These are phyloP conservation scores for Megaustenia siamemsis DNA, from an alignment of 2,888 invertebrate species.

Conservation along the genomic window DNA sequence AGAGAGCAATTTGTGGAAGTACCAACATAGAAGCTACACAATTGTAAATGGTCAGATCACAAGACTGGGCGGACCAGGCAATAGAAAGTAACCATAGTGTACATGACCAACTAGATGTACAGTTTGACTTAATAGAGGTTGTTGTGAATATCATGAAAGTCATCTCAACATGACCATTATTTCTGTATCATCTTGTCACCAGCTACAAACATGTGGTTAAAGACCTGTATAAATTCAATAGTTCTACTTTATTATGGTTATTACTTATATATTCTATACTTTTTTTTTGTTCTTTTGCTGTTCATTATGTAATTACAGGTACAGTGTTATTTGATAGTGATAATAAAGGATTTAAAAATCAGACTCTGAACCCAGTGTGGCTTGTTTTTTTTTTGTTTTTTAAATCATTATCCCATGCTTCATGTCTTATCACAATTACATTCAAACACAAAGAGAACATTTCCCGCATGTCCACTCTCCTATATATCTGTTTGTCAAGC, in stretches of 20 bases:
- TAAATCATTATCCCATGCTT: no score
- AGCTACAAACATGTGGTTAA: slow-evolving; percentile 16
- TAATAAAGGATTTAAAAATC: slow-evolving; percentile 46
- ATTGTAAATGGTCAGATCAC: background rate
- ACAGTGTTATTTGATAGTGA: slow-evolving; percentile 47
- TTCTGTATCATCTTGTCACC: background rate
- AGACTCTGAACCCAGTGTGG: slow-evolving; percentile 11
- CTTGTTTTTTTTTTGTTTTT: background rate
- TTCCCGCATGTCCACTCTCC: no score
- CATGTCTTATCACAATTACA: no score
- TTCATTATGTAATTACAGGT: slow-evolving; percentile 43
- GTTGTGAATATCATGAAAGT: background rate
- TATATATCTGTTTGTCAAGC: no score
- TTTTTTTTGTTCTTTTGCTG: slow-evolving; percentile 40
- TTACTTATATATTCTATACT: slow-evolving; percentile 18
- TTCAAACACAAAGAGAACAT: no score
- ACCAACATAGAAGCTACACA: background rate
- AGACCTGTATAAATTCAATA: background rate
- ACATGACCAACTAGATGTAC: background rate
- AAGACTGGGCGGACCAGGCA: no score
- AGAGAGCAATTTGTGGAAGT: background rate
- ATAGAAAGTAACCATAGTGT: no score
- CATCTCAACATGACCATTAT: background rate
- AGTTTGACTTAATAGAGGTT: background rate
- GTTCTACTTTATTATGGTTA: background rate